A percentile compares a stretch with the other conserved stretches of the same genome.
These are phyloP conservation scores for Sebastes fasciatus DNA, from an alignment of 2,113 vertebrate genomes.

Conservation along the genomic window DNA sequence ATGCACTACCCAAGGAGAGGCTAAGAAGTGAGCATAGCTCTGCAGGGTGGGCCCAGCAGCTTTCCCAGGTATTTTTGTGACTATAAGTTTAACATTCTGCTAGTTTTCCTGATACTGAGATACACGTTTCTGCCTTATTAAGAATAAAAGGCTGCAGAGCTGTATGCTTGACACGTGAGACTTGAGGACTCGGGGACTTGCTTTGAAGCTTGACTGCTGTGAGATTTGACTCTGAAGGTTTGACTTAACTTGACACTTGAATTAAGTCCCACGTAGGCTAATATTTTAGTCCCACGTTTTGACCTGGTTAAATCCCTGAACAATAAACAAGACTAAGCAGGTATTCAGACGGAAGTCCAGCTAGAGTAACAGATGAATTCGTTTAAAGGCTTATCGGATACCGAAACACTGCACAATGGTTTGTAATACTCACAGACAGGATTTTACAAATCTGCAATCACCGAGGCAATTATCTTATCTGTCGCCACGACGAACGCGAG, in stretches of 20 bases:
- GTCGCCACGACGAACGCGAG: not conserved
- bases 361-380: not conserved
- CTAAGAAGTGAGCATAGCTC: not conserved
- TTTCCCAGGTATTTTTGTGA: constrained; percentile 16
- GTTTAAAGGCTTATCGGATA: not conserved
- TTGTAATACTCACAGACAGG: not conserved
- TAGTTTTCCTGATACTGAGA: not conserved
- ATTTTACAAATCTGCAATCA: not conserved
- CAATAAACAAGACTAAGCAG: not conserved
- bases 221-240: not conserved
- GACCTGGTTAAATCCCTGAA: not conserved
- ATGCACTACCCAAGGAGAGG: not conserved
- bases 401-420: not conserved
- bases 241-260: no score
- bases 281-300: not conserved
- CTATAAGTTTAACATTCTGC: constrained; percentile 14
- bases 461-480: no score
- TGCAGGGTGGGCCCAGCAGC: not conserved
- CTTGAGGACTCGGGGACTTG: not conserved
- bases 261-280: not conserved
- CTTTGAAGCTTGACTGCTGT: constrained; percentile 1
- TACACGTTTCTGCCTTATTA: not conserved
- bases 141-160: not conserved
- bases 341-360: not conserved
- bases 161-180: not conserved